Conservation (phyloP, 2,113 vertebrate species). For the Atherinomorus stipes region DNA sequence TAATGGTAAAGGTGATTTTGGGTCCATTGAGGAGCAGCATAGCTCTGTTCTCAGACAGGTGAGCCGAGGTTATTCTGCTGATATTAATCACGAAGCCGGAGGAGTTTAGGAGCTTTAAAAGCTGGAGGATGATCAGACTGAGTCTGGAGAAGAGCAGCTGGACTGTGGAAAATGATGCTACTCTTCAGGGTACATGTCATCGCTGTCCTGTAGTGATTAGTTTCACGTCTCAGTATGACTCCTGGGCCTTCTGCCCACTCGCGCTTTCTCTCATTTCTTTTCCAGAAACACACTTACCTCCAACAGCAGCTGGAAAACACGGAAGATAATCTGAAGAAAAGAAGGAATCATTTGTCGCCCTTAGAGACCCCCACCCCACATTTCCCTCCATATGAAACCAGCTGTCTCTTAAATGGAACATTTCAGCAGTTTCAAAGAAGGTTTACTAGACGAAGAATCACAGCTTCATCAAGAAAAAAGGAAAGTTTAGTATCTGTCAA, state of each 20-base stretch:
- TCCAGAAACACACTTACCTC: slow-evolving; percentile 37
- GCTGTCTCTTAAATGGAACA: slow-evolving; percentile 14
- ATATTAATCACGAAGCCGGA: slow-evolving; percentile 44
- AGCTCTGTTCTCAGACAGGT: neutral
- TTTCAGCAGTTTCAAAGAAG: too few relatives aligned
- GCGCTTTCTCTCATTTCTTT: slow-evolving; percentile 26
- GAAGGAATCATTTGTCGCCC: slow-evolving; percentile 22
- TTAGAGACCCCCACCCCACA: slow-evolving; percentile 23
- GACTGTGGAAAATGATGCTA: slow-evolving; percentile 7
- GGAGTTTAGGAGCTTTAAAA: slow-evolving; percentile 34
- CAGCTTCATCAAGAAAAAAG: too few relatives aligned
- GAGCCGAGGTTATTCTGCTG: slow-evolving; percentile 25
- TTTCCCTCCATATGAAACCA: slow-evolving; percentile 30
- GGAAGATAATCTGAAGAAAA: slow-evolving; percentile 32
- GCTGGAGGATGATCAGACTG: too few relatives aligned
- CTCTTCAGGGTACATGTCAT: slow-evolving; percentile 9
- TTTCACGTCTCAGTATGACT: slow-evolving; percentile 51
- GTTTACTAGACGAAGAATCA: too few relatives aligned
- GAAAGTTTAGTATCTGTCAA: too few relatives aligned
- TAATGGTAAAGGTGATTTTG: slow-evolving; percentile 23
- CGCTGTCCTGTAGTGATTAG: slow-evolving; percentile 10
- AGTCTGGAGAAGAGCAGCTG: slow-evolving; percentile 12
- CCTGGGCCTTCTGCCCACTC: slow-evolving; percentile 23
- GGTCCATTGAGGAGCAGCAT: neutral
- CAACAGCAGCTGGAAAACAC: slow-evolving; percentile 44